Base-by-base conservation (phyloP, 2,113 vertebrate species). In the Coryphaenoides rupestris region DNA sequence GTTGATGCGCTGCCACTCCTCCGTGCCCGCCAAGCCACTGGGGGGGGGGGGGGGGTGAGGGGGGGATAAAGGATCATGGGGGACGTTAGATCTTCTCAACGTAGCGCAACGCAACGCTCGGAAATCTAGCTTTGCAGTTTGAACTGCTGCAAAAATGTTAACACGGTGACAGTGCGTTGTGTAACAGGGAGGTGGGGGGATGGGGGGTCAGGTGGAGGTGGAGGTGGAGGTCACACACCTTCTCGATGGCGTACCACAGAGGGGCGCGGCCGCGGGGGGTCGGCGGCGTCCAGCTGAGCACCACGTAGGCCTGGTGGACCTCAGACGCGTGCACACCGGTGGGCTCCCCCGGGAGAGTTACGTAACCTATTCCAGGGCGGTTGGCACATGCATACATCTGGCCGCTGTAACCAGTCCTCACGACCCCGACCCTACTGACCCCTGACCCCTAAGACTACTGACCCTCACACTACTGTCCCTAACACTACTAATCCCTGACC, bases 281-380 rank as follows among this genome's bases (percentile, higher is more conserved):
- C 33, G 97, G 95, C 28, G 97, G 94, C 19, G 89, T 94, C 97
- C 97, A 99, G 91, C 96, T 98, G 83, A 99, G 92, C 55, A 98
- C 96, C 5, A 99, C 86, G 13, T 95, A 98, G 0, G 92, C 93
- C 81, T 87, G 92, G 87, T 88, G 95, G 89, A 94, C 79, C 90
- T 99, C 97, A 0, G 94, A 91, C 45, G 92, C 93, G 1, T 98
- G 94, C 65, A 99, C 92, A 1, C 95, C 91, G 33, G 91, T 94
- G 75, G 97, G 97, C 68, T 90, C 89, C 2, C 87, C 89, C 15
- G 95, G 95, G 66, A 95, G 78, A 58, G 94, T 94, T 58, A 93
- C 83, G 1, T 95, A 87, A 0, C 93, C 96, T 98, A 76, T 21
- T 82, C 75, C 7, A 54, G 80, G 69, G 67, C 13, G 54, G 53